Evolutionary conservation across 1,140 invertebrate species (phyloP).

Genomic region (Brachionus rotundiformis): DNA sequence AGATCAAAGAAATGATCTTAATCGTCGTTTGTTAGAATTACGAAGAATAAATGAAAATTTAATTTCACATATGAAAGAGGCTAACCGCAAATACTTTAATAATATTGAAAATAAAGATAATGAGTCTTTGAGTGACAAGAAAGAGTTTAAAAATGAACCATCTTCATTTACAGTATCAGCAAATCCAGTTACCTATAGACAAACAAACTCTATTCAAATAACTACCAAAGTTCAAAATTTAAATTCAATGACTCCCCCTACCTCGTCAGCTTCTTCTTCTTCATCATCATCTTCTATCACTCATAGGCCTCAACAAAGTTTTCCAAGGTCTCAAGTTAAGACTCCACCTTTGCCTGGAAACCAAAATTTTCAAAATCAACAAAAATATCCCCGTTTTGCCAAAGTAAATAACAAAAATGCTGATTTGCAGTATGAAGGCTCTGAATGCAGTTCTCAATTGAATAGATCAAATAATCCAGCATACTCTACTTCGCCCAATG

Average conservation of each 20-base stretch:
- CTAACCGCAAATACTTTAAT: not conserved
- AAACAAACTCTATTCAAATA: not conserved
- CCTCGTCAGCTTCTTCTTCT: conserved; percentile 12
- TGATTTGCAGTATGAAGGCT: not conserved
- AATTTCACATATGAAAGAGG: conserved; percentile 20
- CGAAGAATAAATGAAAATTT: not conserved
- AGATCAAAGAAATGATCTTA: not conserved
- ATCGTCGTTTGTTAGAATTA: not conserved
- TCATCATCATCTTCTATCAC: conserved; percentile 3
- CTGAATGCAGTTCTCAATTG: not conserved
- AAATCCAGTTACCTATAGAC: not conserved
- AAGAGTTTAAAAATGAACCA: not conserved
- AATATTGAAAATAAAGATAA: not conserved
- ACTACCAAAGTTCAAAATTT: not conserved
- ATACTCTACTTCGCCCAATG: not conserved
- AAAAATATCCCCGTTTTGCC: not conserved
- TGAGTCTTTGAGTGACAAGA: not conserved
- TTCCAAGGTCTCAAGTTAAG: not conserved
- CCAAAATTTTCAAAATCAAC: not conserved
- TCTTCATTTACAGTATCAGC: not conserved
- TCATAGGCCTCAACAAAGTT: not conserved
- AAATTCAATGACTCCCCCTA: conserved; percentile 28
- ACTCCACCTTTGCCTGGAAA: not conserved
- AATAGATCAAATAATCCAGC: not conserved
- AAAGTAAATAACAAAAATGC: not conserved